Conservation (phyloP, 2,113 vertebrate species). For the Taurulus bubalis region DNA sequence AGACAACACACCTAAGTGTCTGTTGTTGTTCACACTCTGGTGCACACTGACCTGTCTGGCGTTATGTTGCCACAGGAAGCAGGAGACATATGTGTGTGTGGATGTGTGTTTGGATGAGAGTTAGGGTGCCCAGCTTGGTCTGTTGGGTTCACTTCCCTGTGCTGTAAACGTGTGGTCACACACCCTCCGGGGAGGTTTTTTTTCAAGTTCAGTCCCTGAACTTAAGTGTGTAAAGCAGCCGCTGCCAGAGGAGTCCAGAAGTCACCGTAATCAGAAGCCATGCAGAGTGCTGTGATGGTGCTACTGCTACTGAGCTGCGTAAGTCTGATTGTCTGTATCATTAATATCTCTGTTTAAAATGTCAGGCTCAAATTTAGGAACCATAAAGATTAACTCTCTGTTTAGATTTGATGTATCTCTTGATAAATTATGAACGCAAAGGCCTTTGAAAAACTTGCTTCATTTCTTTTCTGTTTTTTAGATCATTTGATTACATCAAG, state of each 20-base stretch:
- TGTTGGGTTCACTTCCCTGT: constrained; percentile 18
- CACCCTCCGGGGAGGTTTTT: constrained; percentile 33
- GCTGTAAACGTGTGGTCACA: constrained; percentile 29
- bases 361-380: background rate
- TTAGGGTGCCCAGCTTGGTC: background rate
- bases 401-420: background rate
- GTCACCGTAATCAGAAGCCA: constrained; percentile 52
- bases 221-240: constrained; percentile 15
- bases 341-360: background rate
- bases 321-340: constrained; percentile 61
- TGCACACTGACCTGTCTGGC: constrained; percentile 25
- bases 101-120: constrained; percentile 10
- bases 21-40: constrained; percentile 17
- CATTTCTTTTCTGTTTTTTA: background rate
- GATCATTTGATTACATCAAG: background rate
- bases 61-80: constrained; percentile 9
- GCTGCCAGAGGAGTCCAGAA: constrained; percentile 24
- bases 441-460: background rate
- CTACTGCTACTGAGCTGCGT: constrained; percentile 75
- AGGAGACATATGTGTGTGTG: constrained; percentile 4
- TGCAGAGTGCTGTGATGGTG: constrained; percentile 60
- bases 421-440: background rate
- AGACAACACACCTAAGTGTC: constrained; percentile 21
- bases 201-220: constrained; percentile 23
- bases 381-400: background rate